Base-by-base conservation (phyloP, 2,797 vertebrate genomes). In the Sorex maritimensis region DNA sequence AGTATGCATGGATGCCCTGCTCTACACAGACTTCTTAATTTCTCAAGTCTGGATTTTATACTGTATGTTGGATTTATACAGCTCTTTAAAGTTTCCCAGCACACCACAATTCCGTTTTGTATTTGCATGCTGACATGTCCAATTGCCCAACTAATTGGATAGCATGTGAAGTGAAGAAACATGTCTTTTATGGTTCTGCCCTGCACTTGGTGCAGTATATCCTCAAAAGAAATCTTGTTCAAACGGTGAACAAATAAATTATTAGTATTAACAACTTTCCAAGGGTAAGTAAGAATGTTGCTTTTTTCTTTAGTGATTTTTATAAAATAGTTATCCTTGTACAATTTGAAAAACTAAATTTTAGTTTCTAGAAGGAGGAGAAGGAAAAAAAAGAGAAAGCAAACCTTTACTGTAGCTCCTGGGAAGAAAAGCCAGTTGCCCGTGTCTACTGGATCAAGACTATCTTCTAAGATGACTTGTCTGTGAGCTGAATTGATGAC, bases 341-440 rank as follows among this genome's bases (percentile, higher is more conserved):
- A 65, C 7, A 63, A 13, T 74, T 88, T 84, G 63, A 78, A 49
- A 89, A 91, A 41, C 8, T 85, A 19, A 79, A 46, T 17, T 78
- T 88, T 91, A 88, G 55, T 41, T 63, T 81, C 95, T 30, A 75
- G 71, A 41, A 85, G 55, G 28, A 28, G 72, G 24, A 90, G 75
- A 81, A 85, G 12, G 67, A 95, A 90, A 7, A 7, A 90, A 95
- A 90, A 96, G 92, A 96, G 95, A n/a, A 15, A 19, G 68, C 98
- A 94, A 97, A 99, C 99, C 99, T 99, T 99, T 84, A 99, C 98
- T 1, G 99, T 99, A 81, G 99, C 99, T 93, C 99, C 99, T 38
- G 99, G 99, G 95, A 99, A 99, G 97, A 99, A 99, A 92, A 99
- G 99, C 99, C 99, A 99, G 98, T 99, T 99, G 96, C 99, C 99